phyloP scores from a whole-genome alignment of 2,797 vertebrate genomes.

The Bradypodion pumilum region DNA sequence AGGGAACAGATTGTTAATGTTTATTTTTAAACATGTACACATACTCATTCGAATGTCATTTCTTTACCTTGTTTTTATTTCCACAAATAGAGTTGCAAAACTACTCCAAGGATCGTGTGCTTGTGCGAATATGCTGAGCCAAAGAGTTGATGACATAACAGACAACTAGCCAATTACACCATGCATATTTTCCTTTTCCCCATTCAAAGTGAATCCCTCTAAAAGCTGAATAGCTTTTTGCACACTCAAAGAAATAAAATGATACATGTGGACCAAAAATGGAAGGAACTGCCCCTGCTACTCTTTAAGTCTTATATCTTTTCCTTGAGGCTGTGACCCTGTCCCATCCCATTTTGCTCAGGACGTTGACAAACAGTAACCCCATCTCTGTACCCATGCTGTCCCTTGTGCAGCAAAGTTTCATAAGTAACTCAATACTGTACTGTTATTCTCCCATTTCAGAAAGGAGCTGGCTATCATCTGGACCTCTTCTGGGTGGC shows the following conservation, averaged over 20 bases:
- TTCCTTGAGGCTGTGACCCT: not conserved
- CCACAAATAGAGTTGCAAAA: not conserved
- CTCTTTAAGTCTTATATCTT: not conserved
- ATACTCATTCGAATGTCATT: not conserved
- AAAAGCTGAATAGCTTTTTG: not conserved
- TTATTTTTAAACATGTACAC: not conserved
- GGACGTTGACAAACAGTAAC: not conserved
- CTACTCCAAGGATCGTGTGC: too few relatives aligned
- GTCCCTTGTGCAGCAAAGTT: too few relatives aligned
- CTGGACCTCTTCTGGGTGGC: constrained; percentile 96
- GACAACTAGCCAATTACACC: not conserved
- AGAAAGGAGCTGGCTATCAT: constrained; percentile 98
- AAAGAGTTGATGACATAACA: not conserved
- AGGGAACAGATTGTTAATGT: too few relatives aligned
- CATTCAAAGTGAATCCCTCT: not conserved
- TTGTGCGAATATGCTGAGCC: not conserved
- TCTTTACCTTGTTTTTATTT: not conserved
- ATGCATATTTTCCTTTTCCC: not conserved
- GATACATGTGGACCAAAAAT: not conserved
- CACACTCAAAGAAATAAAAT: not conserved
- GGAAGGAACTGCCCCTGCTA: not conserved
- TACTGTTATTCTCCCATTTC: constrained; percentile 23
- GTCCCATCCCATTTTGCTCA: not conserved
- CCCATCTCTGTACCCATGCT: not conserved
- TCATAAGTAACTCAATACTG: not conserved